Conservation (phyloP, 2,797 vertebrate genomes). For the Cynodonichthys magdalenae region DNA sequence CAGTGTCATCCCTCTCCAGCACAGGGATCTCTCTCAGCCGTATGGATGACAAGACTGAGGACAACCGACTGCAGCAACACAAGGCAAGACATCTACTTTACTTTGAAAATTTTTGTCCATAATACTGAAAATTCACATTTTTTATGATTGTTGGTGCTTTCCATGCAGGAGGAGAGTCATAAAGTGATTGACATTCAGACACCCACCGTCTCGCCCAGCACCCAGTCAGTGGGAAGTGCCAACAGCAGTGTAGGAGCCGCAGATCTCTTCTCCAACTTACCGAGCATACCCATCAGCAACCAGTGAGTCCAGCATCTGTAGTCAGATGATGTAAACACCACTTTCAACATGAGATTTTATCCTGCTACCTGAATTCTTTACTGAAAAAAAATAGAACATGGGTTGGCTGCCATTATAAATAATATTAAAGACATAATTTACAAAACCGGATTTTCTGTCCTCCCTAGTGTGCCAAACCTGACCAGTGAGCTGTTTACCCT, state of each 20-base stretch:
- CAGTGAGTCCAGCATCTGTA: constrained; percentile 75
- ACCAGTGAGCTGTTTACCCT: constrained; percentile 91
- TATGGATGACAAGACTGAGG: constrained; percentile 91
- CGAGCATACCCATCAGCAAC: constrained; percentile 85
- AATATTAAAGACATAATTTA: constrained; percentile 17
- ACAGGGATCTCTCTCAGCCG: constrained; percentile 88
- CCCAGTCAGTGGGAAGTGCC: constrained; percentile 90
- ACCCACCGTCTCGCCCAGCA: constrained; percentile 88
- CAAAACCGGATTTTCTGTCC: constrained; percentile 18
- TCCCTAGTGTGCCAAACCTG: constrained; percentile 86
- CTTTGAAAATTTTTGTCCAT: not conserved
- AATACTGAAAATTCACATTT: not conserved
- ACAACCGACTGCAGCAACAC: constrained; percentile 88
- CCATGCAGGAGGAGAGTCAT: constrained; percentile 85
- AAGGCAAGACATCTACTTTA: constrained; percentile 78
- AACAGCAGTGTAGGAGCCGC: constrained; percentile 85
- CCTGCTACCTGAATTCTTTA: constrained; percentile 5
- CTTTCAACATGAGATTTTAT: not conserved
- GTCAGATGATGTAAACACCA: not conserved
- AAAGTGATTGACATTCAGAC: constrained; percentile 86
- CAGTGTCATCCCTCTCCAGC: constrained; percentile 88
- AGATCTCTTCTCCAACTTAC: constrained; percentile 86
- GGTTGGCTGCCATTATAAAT: constrained; percentile 19
- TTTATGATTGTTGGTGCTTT: constrained; percentile 9
- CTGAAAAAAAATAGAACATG: not conserved